Evolutionary conservation across 2,113 vertebrate genomes (phyloP).

Genomic region (Anguilla japonica): DNA sequence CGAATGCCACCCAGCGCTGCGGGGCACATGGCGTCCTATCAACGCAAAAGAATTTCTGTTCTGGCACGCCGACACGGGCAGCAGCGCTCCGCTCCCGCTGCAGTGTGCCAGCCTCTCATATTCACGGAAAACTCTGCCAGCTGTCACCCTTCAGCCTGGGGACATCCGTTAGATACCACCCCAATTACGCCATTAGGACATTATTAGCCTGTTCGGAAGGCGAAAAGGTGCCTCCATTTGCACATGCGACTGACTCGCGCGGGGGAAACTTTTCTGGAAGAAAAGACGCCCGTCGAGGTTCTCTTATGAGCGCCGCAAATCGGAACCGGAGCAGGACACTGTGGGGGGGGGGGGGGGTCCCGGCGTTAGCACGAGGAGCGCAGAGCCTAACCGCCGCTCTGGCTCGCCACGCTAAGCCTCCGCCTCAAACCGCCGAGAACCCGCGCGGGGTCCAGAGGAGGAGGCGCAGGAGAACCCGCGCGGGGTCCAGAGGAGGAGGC

Average conservation of each 20-base stretch:
- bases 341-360: no score
- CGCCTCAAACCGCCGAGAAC: no score
- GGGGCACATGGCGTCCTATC: neutral
- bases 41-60: neutral
- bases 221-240: neutral
- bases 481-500: no score
- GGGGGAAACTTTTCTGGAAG: neutral
- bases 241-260: neutral
- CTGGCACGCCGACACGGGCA: neutral
- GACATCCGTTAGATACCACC: constrained; percentile 7
- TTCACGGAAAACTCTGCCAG: neutral
- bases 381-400: no score
- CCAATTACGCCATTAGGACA: neutral
- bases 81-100: no score
- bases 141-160: neutral
- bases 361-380: no score
- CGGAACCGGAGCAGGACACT: neutral
- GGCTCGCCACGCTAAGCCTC: neutral
- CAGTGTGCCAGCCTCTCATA: neutral
- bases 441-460: no score
- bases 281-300: neutral
- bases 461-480: no score
- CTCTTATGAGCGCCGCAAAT: neutral
- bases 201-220: neutral
- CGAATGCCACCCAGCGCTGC: neutral